Evolutionary conservation across 1,140 invertebrate genomes (phyloP).

Genomic region (Anadara kagoshimensis): DNA sequence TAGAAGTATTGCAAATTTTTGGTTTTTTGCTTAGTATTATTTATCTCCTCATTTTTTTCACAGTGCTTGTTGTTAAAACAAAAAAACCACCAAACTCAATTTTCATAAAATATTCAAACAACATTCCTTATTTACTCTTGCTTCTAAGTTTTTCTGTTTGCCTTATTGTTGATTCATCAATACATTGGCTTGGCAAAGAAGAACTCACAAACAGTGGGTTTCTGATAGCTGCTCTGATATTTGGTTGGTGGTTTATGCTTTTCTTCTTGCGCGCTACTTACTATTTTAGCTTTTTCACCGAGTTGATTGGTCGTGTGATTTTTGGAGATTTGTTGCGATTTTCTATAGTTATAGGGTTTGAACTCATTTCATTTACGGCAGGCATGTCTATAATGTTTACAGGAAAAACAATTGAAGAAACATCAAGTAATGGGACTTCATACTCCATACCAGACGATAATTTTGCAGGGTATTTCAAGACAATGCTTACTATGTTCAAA

Average conservation of each 20-base stretch:
- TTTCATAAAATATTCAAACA: not conserved
- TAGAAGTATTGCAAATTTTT: too few relatives aligned
- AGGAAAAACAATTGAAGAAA: constrained; percentile 10
- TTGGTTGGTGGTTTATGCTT: constrained; percentile 52
- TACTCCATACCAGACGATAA: constrained; percentile 8
- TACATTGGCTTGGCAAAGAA: constrained; percentile 13
- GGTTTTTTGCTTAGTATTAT: constrained; percentile 2
- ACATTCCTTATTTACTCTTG: constrained; percentile 3
- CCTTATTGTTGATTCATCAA: constrained; percentile 25
- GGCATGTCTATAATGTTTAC: constrained; percentile 49
- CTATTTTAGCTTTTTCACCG: constrained; percentile 60
- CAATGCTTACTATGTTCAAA: constrained; percentile 55
- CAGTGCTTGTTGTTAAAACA: constrained; percentile 15
- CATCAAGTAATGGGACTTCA: constrained; percentile 1
- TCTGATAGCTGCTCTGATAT: constrained; percentile 47
- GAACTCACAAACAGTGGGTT: constrained; percentile 21
- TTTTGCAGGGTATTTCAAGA: constrained; percentile 29
- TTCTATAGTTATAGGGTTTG: constrained; percentile 46
- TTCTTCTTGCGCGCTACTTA: constrained; percentile 50
- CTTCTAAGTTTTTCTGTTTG: constrained; percentile 27
- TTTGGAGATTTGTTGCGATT: constrained; percentile 57
- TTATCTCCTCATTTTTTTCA: constrained; percentile 22
- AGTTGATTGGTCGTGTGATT: constrained; percentile 56
- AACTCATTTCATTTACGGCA: constrained; percentile 49
- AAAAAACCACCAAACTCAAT: constrained; percentile 3